Conservation (phyloP, 2,113 vertebrate species). For the Indicator maculatus region DNA sequence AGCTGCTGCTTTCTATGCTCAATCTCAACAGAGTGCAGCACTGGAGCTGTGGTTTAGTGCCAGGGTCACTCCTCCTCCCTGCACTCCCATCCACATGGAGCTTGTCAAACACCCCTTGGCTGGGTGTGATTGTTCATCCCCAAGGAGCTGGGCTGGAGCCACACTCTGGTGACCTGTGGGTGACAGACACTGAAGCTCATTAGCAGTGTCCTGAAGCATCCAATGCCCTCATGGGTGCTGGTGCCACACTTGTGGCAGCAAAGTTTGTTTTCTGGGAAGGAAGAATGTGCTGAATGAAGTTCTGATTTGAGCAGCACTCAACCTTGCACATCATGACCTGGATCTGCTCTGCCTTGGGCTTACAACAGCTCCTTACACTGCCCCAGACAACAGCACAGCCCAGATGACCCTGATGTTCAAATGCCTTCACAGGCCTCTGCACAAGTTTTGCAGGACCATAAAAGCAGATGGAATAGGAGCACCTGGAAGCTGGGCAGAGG, state of each 20-base stretch:
- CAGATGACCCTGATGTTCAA: rapidly evolving
- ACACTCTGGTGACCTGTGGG: not conserved
- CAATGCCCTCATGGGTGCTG: not conserved
- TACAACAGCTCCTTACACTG: not conserved
- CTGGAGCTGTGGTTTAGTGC: not conserved
- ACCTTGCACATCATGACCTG: rapidly evolving
- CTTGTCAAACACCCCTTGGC: not conserved
- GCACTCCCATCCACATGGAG: not conserved
- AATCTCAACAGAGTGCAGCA: rapidly evolving
- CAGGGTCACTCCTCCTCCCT: not conserved
- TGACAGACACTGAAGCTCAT: not conserved
- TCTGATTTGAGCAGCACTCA: not conserved
- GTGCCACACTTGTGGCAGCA: not conserved
- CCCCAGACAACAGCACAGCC: not conserved
- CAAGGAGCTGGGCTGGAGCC: not conserved
- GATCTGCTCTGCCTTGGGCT: not conserved
- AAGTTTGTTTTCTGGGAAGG: not conserved
- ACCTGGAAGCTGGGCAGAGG: no score
- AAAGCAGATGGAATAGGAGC: not conserved
- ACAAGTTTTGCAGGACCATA: not conserved
- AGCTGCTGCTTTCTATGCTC: not conserved
- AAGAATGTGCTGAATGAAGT: not conserved
- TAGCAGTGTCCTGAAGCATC: not conserved
- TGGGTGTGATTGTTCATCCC: not conserved
- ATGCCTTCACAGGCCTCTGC: not conserved